phyloP scores from a whole-genome alignment of 2,888 invertebrate genomes.

The Linnaemya vulpina region DNA sequence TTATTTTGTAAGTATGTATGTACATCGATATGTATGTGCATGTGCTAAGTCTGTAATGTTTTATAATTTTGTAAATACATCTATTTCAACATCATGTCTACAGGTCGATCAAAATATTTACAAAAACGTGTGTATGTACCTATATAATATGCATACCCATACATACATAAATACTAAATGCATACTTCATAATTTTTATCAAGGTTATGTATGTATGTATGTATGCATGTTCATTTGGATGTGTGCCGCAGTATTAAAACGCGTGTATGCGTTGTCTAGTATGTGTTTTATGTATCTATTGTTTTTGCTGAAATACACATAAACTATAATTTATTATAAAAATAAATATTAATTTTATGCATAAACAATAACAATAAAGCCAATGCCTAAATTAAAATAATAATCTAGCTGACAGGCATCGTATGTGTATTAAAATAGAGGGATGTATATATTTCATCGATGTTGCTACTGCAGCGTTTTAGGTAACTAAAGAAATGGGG shows the following conservation, averaged over 20 bases:
- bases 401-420: slow-evolving; percentile 28
- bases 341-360: slow-evolving; percentile 61
- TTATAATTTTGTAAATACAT: neutral
- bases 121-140: neutral
- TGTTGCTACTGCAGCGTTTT: slow-evolving; percentile 24
- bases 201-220: neutral
- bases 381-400: slow-evolving; percentile 53
- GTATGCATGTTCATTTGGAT: slow-evolving; percentile 9
- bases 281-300: slow-evolving; percentile 56
- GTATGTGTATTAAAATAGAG: slow-evolving; percentile 10
- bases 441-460: slow-evolving; percentile 18
- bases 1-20: too few species aligned
- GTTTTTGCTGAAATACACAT: slow-evolving; percentile 38
- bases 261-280: slow-evolving; percentile 46
- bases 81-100: slow-evolving; percentile 29
- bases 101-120: slow-evolving; percentile 10
- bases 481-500: neutral
- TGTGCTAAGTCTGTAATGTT: neutral
- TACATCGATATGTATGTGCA: neutral
- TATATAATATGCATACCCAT: neutral
- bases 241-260: slow-evolving; percentile 27
- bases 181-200: neutral
- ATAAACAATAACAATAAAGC: slow-evolving; percentile 54
- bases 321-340: slow-evolving; percentile 45
- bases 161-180: neutral